A percentile compares a stretch with the other conserved stretches of the same genome.
Evolutionary conservation across 30 jellyfish, hydroid and myxozoan genomes (phyloP).

Genomic region (Sanderia malayensis): DNA sequence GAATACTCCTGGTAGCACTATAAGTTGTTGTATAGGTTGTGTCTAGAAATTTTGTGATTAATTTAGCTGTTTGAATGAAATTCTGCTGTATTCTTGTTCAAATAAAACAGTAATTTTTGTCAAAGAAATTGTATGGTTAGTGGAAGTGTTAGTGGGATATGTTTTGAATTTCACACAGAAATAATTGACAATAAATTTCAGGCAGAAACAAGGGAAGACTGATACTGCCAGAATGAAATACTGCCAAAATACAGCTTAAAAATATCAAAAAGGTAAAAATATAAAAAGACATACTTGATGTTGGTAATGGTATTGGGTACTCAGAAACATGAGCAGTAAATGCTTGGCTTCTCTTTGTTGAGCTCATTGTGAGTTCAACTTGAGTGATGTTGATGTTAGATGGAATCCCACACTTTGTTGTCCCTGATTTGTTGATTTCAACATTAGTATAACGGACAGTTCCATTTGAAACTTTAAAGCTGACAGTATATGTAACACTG

Average conservation of each 20-base stretch:
- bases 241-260: too few species aligned
- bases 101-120: too few species aligned
- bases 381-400: background rate
- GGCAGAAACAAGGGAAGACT: background rate
- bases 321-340: background rate
- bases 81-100: too few species aligned
- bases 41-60: conserved; percentile 5
- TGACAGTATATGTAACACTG: background rate
- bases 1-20: background rate
- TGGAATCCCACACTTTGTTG: background rate
- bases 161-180: background rate
- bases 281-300: background rate
- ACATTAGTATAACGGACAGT: background rate
- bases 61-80: too few species aligned
- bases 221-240: background rate
- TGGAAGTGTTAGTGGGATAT: background rate
- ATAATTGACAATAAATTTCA: background rate
- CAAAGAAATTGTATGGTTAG: too few species aligned
- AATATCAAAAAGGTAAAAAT: background rate
- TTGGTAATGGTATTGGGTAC: background rate
- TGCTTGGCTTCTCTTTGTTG: background rate
- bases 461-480: background rate
- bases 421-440: background rate
- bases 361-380: conserved; percentile 2
- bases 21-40: background rate